Conservation (phyloP, 2,888 invertebrate species). For the Plagiodera versicolora region DNA sequence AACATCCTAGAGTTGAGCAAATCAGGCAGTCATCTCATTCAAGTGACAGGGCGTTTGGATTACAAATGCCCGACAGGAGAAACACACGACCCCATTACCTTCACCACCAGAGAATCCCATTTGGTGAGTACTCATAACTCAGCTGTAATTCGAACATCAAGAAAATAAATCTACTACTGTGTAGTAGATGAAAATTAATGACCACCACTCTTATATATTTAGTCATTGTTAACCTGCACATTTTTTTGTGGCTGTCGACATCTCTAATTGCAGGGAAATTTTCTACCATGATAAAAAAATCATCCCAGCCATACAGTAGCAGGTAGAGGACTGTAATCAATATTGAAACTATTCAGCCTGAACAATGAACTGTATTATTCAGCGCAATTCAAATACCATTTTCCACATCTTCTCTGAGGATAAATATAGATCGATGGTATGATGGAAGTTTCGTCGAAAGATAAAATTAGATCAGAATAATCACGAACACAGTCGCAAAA, state of each 20-base stretch:
- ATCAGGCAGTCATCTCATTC: conserved; percentile 75
- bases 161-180: background rate
- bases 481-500: conserved; percentile 13
- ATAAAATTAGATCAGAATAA: conserved; percentile 26
- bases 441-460: conserved; percentile 22
- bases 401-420: background rate
- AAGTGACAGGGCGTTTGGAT: conserved; percentile 81
- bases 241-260: too few species aligned
- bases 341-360: background rate
- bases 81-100: conserved; percentile 87
- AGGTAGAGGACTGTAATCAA: too few species aligned
- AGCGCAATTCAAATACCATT: background rate
- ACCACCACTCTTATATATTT: too few species aligned
- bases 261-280: too few species aligned
- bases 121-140: conserved; percentile 70
- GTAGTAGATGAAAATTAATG: too few species aligned
- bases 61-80: conserved; percentile 86
- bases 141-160: background rate
- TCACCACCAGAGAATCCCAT: conserved; percentile 88
- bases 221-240: too few species aligned
- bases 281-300: too few species aligned
- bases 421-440: conserved; percentile 16
- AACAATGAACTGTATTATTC: background rate
- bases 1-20: conserved; percentile 88
- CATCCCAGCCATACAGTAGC: too few species aligned